Conservation (phyloP, 2,888 invertebrate species). For the Theretra japonica region DNA sequence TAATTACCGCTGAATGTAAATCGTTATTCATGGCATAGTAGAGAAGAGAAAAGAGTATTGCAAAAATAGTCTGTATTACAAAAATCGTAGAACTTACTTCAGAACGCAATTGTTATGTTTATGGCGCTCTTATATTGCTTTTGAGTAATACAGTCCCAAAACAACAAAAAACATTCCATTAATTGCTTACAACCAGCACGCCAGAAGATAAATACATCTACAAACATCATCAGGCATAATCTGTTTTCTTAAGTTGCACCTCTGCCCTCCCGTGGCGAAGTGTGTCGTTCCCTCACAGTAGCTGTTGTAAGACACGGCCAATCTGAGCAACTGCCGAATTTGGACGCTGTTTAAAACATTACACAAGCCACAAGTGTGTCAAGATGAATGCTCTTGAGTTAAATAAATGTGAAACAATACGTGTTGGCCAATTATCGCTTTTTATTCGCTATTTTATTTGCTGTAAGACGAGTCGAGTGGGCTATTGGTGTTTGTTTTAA, state of each 20-base stretch:
- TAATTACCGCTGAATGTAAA: too few species aligned
- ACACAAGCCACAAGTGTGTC: slow-evolving; percentile 10
- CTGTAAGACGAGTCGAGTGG: neutral
- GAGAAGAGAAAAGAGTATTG: too few species aligned
- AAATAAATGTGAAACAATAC: slow-evolving; percentile 8
- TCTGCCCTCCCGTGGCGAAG: neutral
- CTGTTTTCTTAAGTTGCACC: neutral
- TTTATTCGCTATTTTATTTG: neutral
- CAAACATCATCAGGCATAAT: neutral
- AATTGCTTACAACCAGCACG: neutral
- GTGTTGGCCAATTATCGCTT: neutral
- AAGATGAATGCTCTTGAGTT: slow-evolving; percentile 20
- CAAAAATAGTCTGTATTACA: too few species aligned
- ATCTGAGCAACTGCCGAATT: neutral
- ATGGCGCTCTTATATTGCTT: too few species aligned
- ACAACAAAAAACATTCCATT: too few species aligned
- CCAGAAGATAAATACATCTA: neutral
- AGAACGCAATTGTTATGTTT: too few species aligned
- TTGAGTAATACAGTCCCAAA: too few species aligned
- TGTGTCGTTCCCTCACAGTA: slow-evolving; percentile 2
- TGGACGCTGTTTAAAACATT: neutral
- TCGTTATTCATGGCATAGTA: too few species aligned
- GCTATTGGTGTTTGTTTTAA: too few species aligned
- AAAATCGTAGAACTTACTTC: too few species aligned
- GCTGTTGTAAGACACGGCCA: neutral